Evolutionary conservation across 2,113 vertebrate genomes (phyloP).

Genomic region (Nasalis larvatus): DNA sequence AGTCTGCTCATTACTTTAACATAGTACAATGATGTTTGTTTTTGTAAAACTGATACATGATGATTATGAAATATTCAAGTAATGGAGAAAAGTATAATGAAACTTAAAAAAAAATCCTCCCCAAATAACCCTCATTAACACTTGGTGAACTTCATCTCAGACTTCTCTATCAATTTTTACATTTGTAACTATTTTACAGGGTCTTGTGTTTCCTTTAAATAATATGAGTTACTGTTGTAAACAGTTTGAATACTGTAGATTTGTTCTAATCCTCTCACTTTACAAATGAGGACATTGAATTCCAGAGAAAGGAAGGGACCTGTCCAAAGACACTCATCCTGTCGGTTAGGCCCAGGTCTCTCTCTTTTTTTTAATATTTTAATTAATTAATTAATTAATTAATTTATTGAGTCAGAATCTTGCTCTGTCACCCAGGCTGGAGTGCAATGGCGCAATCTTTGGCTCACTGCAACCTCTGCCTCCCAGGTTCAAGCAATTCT

Average conservation of each 20-base stretch:
- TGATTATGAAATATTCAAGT: constrained; percentile 26
- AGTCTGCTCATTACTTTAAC: constrained; percentile 17
- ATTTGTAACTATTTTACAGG: constrained; percentile 2
- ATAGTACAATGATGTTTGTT: not conserved
- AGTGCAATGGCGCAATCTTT: too few relatives aligned
- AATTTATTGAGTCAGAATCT: not conserved
- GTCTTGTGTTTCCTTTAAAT: not conserved
- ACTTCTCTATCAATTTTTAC: not conserved
- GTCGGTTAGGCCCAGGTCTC: not conserved
- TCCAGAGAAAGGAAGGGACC: not conserved
- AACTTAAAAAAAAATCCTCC: not conserved
- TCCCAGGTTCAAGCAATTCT: too few relatives aligned
- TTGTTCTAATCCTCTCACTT: not conserved
- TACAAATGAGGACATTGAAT: not conserved
- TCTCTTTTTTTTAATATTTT: accelerated
- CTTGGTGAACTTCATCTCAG: not conserved
- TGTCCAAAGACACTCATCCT: not conserved
- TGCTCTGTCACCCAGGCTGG: too few relatives aligned
- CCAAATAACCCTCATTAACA: constrained; percentile 8
- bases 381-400: not conserved
- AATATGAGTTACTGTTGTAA: not conserved
- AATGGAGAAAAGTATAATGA: not conserved
- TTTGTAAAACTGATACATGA: constrained; percentile 22
- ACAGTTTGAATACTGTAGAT: not conserved
- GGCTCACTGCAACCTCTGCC: too few relatives aligned